Evolutionary conservation across 2,797 vertebrate species (phyloP), one percentile per base, ranked within the genome.

Genomic region (Cossypha heuglini): DNA sequence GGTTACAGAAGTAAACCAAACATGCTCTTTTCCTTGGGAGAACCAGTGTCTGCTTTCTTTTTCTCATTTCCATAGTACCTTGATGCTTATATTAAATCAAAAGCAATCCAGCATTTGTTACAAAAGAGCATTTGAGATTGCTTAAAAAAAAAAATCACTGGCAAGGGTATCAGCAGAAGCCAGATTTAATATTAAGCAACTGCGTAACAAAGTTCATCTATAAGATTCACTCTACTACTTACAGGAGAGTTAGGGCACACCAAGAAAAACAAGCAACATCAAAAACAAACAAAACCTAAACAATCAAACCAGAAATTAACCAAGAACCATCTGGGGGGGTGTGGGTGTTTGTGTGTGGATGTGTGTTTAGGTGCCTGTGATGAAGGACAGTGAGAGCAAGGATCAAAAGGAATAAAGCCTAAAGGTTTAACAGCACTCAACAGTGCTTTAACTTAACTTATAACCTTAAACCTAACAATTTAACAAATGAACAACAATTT

Each of bases 71-170:
- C 17, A 11, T n/a, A 62, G 62, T 68, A 57, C 2, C 6, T 57
- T 33, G 55, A 81, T 89, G 45, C 31, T 93, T n/a, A 16, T 74
- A 61, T 83, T 71, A 85, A 38, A 66, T 62, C 29, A 75, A 84
- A 75, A 37, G 16, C 38, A 80, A 68, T 14, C 43, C 31, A 48
- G 7, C 16, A 31, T 35, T 57, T 49, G 25, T 35, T 57, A 18
- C 14, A 49, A 57, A 74, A 0, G 0, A 49, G 17, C 21, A 17
- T 57, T 31, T 31, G 69, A 73, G 17, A 25, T 14, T 49, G 31
- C 2, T 49, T 55, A 21, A 64, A 19, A 35, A 64, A 19, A 35
- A 29, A 26, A 51, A 7, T 26, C 31, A 21, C 14, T 0, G 0
- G 6, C 31, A 64, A 21, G 11, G 11, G 13, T 35, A 14, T 35